Evolutionary conservation across 2,888 invertebrate species (phyloP).

Genomic region (Branchellion lobata): DNA sequence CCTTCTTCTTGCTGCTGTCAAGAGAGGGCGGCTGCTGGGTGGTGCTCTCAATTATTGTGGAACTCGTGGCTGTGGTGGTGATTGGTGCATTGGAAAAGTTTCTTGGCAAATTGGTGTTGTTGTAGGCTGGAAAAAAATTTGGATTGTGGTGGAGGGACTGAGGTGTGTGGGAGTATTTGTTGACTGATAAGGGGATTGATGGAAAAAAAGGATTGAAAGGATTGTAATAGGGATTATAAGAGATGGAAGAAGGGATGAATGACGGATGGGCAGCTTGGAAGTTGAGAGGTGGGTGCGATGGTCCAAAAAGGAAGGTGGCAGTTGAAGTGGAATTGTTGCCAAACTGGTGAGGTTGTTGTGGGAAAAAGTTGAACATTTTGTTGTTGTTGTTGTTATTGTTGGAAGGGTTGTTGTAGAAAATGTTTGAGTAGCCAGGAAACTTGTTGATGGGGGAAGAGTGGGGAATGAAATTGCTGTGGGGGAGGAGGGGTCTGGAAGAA

Average conservation of each 20-base stretch:
- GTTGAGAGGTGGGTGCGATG: conserved; percentile 32
- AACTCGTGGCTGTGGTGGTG: not conserved
- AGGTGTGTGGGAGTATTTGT: not conserved
- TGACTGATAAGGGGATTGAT: conserved; percentile 14
- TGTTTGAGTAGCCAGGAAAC: not conserved
- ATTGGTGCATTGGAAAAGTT: not conserved
- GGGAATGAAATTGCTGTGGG: not conserved
- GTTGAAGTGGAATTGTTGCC: conserved; percentile 1
- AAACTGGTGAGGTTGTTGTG: not conserved
- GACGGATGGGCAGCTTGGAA: conserved; percentile 25
- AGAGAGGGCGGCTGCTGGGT: not conserved
- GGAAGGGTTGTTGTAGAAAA: not conserved
- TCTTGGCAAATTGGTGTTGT: conserved; percentile 18
- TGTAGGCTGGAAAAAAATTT: conserved; percentile 1
- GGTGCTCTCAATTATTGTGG: not conserved
- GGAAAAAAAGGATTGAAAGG: not conserved
- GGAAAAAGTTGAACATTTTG: conserved; percentile 17
- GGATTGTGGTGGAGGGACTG: not conserved
- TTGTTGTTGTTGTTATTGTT: conserved; percentile 24
- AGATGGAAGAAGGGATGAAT: not conserved
- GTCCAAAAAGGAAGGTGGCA: conserved; percentile 27
- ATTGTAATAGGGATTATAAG: conserved; percentile 12
- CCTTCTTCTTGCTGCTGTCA: not conserved
- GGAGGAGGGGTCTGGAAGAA: not conserved
- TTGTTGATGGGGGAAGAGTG: conserved; percentile 10